Conservation (phyloP, 1,140 invertebrate species). For the Drosophila santomea region DNA sequence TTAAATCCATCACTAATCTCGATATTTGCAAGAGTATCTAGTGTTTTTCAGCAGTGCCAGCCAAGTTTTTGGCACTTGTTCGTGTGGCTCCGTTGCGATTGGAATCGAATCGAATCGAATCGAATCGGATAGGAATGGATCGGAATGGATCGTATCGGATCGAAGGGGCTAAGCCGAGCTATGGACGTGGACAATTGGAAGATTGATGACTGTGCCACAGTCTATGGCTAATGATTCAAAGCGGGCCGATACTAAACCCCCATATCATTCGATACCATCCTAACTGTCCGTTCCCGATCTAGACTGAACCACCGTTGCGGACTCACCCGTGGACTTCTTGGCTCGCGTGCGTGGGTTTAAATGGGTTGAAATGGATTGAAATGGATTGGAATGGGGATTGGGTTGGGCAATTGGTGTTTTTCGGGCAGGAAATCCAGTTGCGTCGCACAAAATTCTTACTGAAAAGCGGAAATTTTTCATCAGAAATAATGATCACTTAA, state of each 20-base stretch:
- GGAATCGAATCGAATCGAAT: slow-evolving; percentile 23
- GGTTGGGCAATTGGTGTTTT: slow-evolving; percentile 19
- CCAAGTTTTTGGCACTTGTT: slow-evolving; percentile 22
- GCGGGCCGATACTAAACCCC: slow-evolving; percentile 15
- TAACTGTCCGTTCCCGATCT: slow-evolving; percentile 6
- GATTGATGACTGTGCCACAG: slow-evolving; percentile 58
- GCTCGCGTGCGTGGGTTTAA: slow-evolving; percentile 9
- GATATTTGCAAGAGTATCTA: slow-evolving; percentile 15
- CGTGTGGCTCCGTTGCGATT: slow-evolving; percentile 11
- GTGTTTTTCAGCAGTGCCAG: slow-evolving; percentile 3
- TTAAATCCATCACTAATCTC: no score
- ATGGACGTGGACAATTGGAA: slow-evolving; percentile 58
- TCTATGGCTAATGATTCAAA: slow-evolving; percentile 61
- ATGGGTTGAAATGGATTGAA: not conserved
- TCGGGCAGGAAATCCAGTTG: not conserved
- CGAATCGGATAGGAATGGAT: slow-evolving; percentile 1
- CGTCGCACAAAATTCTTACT: slow-evolving; percentile 1
- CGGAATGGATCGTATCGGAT: not conserved
- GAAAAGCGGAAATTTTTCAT: not conserved
- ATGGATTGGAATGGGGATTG: not conserved
- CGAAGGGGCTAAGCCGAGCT: slow-evolving; percentile 29
- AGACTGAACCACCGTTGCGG: slow-evolving; percentile 25
- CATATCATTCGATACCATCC: slow-evolving; percentile 9
- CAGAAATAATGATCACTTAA: not conserved
- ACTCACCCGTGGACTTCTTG: slow-evolving; percentile 21